Evolutionary conservation across 1,140 invertebrate genomes (phyloP), one percentile per base, ranked within the genome.

Genomic region (Oscheius sp.): DNA sequence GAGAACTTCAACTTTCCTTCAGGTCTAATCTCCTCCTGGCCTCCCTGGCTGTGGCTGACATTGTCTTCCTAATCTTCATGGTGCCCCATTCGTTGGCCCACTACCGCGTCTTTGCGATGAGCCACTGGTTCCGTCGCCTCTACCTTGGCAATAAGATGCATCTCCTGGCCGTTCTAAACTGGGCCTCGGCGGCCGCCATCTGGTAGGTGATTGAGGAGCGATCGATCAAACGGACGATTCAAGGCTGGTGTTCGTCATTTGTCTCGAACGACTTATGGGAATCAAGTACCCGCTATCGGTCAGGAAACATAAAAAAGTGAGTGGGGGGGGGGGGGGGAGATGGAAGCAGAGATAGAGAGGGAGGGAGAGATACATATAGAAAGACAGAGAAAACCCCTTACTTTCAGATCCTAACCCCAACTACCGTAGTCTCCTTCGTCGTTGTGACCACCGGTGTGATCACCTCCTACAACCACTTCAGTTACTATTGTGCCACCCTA

Each of bases 21-120:
- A 76, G 75, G 38, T 76, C 75, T 4, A 76, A 76, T 58, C 59
- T 61, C 13, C 76, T 77, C 18, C 63, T 77, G 2, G 76, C 76
- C 1, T 65, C 49, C 55, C 62, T 77, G 0, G 76, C 76, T n/a
- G 46, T 77, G 23, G 67, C 76, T 23, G 76, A 77, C 38, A 71
- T 77, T 29, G 68, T 75, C 66, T 73, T 78, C 46, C 69, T 77
- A 4, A 59, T 77, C 20, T 78, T 75, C n/a, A 77, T 77, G 55
- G 58, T 77, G 13, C 76, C 76, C 0, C 73, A 77, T 52, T 63
- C 67, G 4, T 38, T 77, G 63, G 76, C 76, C 3, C 73, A 75
- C 38, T 77, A 76, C 62, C 68, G 62, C 18, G 52, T 49, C 20
- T 77, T 77, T 32, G 74, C 70, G 4, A 52, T 61, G 32, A 61